Conservation (phyloP, 2,888 invertebrate species). For the Crematogaster levior region DNA sequence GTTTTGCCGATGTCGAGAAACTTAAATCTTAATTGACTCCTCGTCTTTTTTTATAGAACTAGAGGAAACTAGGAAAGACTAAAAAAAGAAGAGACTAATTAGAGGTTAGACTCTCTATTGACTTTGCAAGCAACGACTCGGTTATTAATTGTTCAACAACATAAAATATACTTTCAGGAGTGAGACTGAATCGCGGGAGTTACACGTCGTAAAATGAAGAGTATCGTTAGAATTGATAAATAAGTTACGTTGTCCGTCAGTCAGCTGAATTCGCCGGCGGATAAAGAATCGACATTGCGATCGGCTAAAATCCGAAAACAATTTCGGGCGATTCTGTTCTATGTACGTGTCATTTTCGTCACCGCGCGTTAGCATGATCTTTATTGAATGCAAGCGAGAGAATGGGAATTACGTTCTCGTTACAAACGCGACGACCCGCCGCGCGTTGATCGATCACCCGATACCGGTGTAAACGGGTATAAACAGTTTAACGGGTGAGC, state of each 20-base stretch:
- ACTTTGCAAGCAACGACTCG: neutral
- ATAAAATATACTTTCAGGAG: neutral
- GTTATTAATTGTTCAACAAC: neutral
- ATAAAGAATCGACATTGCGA: constrained; percentile 21
- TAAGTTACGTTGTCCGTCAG: constrained; percentile 10
- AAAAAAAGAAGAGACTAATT: neutral
- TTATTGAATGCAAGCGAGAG: constrained; percentile 55
- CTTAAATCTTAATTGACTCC: constrained; percentile 18
- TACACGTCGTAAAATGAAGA: neutral
- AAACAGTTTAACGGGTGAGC: constrained; percentile 54
- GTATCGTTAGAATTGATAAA: neutral
- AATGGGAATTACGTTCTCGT: constrained; percentile 54
- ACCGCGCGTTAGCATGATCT: constrained; percentile 51
- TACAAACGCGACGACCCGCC: constrained; percentile 50
- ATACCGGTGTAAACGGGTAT: constrained; percentile 54
- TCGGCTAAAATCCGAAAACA: constrained; percentile 35
- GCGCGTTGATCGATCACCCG: constrained; percentile 53
- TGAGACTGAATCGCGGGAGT: neutral
- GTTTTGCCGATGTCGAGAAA: constrained; percentile 13
- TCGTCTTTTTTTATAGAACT: constrained; percentile 11
- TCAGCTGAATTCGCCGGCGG: neutral
- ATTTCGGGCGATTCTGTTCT: constrained; percentile 12
- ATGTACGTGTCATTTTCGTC: constrained; percentile 49
- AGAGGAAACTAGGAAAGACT: neutral
- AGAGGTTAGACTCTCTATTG: constrained; percentile 14